phyloP scores from a whole-genome alignment of 2,113 vertebrate species.

The Muntiacus reevesi region DNA sequence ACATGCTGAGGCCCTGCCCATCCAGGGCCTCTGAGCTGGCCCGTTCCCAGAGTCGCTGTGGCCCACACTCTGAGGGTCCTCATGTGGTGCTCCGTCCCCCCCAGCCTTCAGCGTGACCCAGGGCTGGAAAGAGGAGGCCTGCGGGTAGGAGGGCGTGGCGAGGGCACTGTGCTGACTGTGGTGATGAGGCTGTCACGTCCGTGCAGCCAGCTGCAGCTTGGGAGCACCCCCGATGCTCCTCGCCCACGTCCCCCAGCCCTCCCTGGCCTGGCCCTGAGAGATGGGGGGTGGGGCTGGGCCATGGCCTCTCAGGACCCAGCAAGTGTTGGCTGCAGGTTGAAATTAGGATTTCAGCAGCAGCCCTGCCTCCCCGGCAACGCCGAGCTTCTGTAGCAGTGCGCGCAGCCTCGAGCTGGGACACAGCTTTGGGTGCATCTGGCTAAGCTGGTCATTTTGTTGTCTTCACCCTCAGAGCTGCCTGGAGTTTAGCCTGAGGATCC shows the following conservation, averaged over 20 bases:
- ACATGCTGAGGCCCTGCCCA: fast-evolving
- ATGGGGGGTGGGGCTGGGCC: background rate
- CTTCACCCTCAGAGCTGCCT: slow-evolving; percentile 92
- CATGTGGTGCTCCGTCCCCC: fast-evolving
- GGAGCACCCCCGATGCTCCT: background rate
- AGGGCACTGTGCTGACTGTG: background rate
- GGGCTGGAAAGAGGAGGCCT: background rate
- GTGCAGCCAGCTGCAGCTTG: background rate
- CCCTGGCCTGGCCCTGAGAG: background rate
- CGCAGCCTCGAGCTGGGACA: fast-evolving
- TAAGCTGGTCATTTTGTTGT: slow-evolving; percentile 54
- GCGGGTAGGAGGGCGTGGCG: fast-evolving
- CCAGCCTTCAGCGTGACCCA: fast-evolving
- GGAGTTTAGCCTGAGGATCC: slow-evolving; percentile 99
- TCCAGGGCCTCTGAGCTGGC: background rate
- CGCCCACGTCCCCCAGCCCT: background rate
- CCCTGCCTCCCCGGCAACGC: background rate
- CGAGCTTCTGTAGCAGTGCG: background rate
- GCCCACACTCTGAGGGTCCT: no score
- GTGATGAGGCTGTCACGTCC: fast-evolving
- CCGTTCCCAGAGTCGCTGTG: fast-evolving
- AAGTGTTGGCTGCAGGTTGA: fast-evolving
- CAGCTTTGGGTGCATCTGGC: fast-evolving
- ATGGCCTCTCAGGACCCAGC: fast-evolving
- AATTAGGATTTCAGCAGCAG: fast-evolving